These are phyloP conservation scores for Epicampocera succincta DNA, from an alignment of 2,888 invertebrate genomes.

Conservation along the genomic window DNA sequence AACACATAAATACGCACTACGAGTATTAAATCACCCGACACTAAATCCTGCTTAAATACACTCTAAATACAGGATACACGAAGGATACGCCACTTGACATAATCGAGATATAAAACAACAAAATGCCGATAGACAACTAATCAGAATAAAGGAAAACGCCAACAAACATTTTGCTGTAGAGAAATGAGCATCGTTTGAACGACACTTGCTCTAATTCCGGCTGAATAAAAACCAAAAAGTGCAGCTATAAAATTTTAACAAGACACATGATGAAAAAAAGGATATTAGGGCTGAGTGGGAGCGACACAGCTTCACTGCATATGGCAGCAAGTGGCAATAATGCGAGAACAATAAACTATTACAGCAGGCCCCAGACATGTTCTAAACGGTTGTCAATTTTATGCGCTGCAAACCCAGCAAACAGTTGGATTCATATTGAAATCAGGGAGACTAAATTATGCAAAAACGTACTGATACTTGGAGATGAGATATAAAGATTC, in stretches of 20 bases:
- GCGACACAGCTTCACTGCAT: conserved; percentile 46
- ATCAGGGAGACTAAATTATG: no score
- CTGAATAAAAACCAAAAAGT: conserved; percentile 22
- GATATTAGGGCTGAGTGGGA: conserved; percentile 12
- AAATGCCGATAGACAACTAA: conserved; percentile 54
- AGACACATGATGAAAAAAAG: conserved; percentile 5
- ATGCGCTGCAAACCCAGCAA: conserved; percentile 4
- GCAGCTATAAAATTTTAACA: conserved; percentile 50
- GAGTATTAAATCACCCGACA: conserved; percentile 63
- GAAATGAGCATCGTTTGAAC: conserved; percentile 49
- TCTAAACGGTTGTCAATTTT: not conserved
- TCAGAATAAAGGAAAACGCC: conserved; percentile 25
- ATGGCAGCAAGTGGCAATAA: conserved; percentile 52
- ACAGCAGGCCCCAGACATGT: not conserved
- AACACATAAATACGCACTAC: conserved; percentile 28
- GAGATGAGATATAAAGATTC: no score
- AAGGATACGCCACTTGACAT: conserved; percentile 65
- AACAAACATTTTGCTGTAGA: conserved; percentile 12
- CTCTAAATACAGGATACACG: conserved; percentile 63
- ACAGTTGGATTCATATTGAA: not conserved
- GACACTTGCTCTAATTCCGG: conserved; percentile 54
- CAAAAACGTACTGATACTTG: no score
- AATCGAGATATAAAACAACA: conserved; percentile 64
- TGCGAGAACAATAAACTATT: conserved; percentile 34
- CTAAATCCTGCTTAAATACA: conserved; percentile 64